Conservation (phyloP, 2,888 invertebrate species). For the Ephialtes manifestator region DNA sequence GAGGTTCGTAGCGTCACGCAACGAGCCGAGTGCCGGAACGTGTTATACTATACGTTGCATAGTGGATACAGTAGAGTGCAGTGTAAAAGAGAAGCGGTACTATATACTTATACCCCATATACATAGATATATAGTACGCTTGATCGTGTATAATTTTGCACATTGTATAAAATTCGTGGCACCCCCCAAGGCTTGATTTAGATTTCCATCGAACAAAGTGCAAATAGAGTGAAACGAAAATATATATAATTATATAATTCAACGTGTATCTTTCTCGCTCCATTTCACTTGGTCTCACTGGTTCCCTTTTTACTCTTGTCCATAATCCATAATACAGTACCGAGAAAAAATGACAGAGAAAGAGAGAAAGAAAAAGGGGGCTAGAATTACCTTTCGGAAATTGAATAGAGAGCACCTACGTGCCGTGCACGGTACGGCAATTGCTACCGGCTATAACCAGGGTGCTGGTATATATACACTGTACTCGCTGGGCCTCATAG, state of each 20-base stretch:
- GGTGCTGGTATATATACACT: conserved; percentile 43
- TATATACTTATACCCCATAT: conserved; percentile 1
- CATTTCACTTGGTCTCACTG: background rate
- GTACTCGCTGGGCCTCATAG: conserved; percentile 44
- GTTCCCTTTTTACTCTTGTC: conserved; percentile 12
- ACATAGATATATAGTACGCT: conserved; percentile 13
- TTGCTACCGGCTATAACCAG: conserved; percentile 68
- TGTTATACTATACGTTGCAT: conserved; percentile 22
- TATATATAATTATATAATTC: conserved; percentile 38
- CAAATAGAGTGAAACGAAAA: conserved; percentile 44
- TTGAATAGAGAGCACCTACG: conserved; percentile 78
- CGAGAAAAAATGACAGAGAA: conserved; percentile 57
- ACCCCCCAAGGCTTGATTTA: conserved; percentile 66
- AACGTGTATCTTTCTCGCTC: conserved; percentile 41
- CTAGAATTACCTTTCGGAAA: conserved; percentile 80
- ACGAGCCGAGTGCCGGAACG: conserved; percentile 53
- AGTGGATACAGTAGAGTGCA: conserved; percentile 25
- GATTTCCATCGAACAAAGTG: conserved; percentile 40
- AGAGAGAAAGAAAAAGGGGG: conserved; percentile 69
- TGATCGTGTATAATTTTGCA: conserved; percentile 82
- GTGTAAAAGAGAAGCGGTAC: conserved; percentile 32
- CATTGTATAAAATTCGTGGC: conserved; percentile 74
- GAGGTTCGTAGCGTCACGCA: conserved; percentile 34
- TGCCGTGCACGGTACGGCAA: conserved; percentile 60
- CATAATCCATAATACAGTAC: conserved; percentile 34